Evolutionary conservation across 2,888 invertebrate genomes (phyloP).

Genomic region (Syritta pipiens): DNA sequence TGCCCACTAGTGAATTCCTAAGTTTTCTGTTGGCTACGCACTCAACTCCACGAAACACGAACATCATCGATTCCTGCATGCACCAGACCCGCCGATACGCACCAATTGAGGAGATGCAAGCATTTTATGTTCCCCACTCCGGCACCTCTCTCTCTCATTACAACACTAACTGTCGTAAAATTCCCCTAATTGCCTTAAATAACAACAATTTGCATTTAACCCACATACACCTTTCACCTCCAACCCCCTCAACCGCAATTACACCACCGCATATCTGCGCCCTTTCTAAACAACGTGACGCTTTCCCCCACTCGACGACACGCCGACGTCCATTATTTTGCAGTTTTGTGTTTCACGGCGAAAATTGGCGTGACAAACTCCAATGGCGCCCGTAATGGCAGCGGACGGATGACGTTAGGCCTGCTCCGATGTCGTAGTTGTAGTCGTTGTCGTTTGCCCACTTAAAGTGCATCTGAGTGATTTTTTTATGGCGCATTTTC

Average conservation of each 20-base stretch:
- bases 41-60: not conserved
- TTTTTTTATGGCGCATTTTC: slow-evolving; percentile 49
- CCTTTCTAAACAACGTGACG: slow-evolving; percentile 26
- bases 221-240: slow-evolving; percentile 27
- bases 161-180: slow-evolving; percentile 17
- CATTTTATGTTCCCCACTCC: not conserved
- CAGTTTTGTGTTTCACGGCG: not conserved
- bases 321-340: slow-evolving; percentile 21
- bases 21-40: not conserved
- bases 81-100: not conserved
- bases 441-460: slow-evolving; percentile 38
- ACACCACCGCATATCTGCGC: slow-evolving; percentile 8
- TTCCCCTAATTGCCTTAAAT: slow-evolving; percentile 39
- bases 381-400: slow-evolving; percentile 55
- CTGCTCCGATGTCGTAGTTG: too few relatives aligned
- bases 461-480: slow-evolving; percentile 28
- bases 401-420: slow-evolving; percentile 37
- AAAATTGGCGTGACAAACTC: slow-evolving; percentile 62
- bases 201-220: slow-evolving; percentile 55
- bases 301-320: slow-evolving; percentile 18
- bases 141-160: not conserved
- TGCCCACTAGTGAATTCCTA: too few relatives aligned
- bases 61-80: not conserved
- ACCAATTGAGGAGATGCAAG: not conserved
- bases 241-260: not conserved